Base-by-base conservation (phyloP, 2,113 vertebrate species). In the cat (Felis catus) region DNA sequence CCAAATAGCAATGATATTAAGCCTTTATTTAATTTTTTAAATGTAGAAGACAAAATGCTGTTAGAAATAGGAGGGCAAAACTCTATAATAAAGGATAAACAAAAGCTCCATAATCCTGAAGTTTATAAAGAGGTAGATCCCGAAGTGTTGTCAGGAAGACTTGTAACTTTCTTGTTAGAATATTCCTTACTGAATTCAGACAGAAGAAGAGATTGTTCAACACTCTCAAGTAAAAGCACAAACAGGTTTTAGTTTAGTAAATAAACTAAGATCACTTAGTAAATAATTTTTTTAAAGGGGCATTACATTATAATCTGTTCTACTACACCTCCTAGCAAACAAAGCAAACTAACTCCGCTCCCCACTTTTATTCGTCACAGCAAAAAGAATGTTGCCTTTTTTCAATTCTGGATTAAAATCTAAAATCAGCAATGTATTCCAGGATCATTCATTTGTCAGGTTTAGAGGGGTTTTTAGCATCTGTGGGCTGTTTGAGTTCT, bases 391-490 rank as follows among this genome's bases (percentile, higher is more conserved):
- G 0, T 41, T 97, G 39, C 73, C 31, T 27, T 84, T 78, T 88
- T 81, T 79, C 74, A 25, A 33, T 73, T 97, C 86, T 89, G 96
- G 93, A 48, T 45, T 45, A 61, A 90, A 95, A 92, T 97, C 76
- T 87, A 98, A 90, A 78, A 97, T 98, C 55, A 94, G 73, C 76
- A 86, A 80, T 92, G 65, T 82, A 79, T 95, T 95, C 86, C 63
- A 82, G 36, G 86, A 91, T 89, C 97, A 78, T 95, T 92, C 97
- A 80, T 90, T 92, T 98, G 93, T 73, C 8, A 78, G 98, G 94
- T 61, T 92, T 55, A 85, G 93, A 48, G 91, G 45, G 39, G 39
- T 80, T 87, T 58, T 95, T 73, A 85, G 97, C 73, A 71, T 98
- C 93, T 98, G 97, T 94, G 36, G 31, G 92, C 89, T 87, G 86